Evolutionary conservation across 1,140 invertebrate genomes (phyloP).

Genomic region (Drosophila pachea): DNA sequence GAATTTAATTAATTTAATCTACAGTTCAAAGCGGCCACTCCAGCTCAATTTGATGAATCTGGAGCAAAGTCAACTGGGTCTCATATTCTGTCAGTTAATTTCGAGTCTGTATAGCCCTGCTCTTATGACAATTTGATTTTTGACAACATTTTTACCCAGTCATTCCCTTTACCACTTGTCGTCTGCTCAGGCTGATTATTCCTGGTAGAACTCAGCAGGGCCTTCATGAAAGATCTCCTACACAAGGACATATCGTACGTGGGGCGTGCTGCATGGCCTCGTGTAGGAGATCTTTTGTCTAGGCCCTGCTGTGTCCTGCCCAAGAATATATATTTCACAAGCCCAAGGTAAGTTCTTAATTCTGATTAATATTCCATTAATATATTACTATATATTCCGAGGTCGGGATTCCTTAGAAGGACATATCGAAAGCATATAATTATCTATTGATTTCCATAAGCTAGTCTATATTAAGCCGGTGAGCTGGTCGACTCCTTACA

Average conservation of each 20-base stretch:
- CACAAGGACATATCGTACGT: neutral
- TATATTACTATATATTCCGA: too few species aligned
- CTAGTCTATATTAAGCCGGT: slow-evolving; percentile 5
- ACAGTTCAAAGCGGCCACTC: too few species aligned
- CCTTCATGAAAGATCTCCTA: neutral
- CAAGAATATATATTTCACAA: neutral
- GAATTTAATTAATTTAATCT: too few species aligned
- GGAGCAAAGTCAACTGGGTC: too few species aligned
- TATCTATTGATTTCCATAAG: neutral
- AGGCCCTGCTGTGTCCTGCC: neutral
- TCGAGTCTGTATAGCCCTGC: too few species aligned
- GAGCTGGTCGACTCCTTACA: slow-evolving; percentile 10
- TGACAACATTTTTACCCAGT: too few species aligned
- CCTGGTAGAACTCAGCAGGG: slow-evolving; percentile 6
- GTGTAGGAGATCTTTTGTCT: neutral
- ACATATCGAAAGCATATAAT: neutral
- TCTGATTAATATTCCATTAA: neutral
- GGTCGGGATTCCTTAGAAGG: too few species aligned
- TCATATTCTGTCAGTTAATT: neutral
- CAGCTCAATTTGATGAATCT: too few species aligned
- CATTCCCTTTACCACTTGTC: too few species aligned
- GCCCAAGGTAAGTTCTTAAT: neutral
- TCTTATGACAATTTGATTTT: too few species aligned
- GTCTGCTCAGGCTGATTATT: neutral
- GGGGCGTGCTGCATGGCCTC: neutral